Percentiles rank a stretch among this genome's conserved stretches.
These are phyloP conservation scores for Anoplolepis gracilipes DNA, from an alignment of 1,140 invertebrate species.

Conservation along the genomic window DNA sequence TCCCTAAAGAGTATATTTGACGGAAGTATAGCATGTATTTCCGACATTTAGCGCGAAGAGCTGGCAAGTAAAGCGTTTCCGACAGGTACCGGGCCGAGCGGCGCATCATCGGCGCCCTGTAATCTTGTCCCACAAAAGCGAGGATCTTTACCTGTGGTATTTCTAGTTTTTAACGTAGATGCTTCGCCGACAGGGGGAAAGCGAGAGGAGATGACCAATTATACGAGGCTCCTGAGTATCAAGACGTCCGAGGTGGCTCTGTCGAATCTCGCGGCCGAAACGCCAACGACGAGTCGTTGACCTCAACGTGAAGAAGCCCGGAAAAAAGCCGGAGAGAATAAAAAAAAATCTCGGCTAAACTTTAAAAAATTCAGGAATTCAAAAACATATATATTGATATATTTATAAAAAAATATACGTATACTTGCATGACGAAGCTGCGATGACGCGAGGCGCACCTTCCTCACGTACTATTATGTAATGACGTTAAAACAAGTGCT, in stretches of 20 bases:
- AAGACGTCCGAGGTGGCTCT: constrained; percentile 20
- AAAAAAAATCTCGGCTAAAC: not conserved
- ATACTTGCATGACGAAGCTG: not conserved
- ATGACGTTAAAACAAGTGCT: not conserved
- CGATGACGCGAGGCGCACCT: not conserved
- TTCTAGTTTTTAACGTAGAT: constrained; percentile 68
- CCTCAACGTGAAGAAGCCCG: not conserved
- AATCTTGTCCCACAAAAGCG: constrained; percentile 58
- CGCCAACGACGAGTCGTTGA: not conserved
- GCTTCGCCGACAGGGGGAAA: not conserved
- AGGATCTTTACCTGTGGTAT: constrained; percentile 65
- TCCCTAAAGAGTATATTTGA: constrained; percentile 1
- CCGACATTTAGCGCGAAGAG: constrained; percentile 25
- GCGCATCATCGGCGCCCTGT: constrained; percentile 64
- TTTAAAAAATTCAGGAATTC: not conserved
- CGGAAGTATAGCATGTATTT: constrained; percentile 35
- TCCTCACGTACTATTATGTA: not conserved
- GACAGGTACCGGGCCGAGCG: constrained; percentile 20
- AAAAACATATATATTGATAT: not conserved
- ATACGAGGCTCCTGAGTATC: constrained; percentile 35
- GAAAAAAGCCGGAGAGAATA: not conserved
- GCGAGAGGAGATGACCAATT: constrained; percentile 57
- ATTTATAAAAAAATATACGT: not conserved
- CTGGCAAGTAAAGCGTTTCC: constrained; percentile 62
- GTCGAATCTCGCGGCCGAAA: constrained; percentile 8